Percentiles rank a stretch among this genome's conserved stretches.
Evolutionary conservation across 2,113 vertebrate genomes (phyloP).

Genomic region (Epinephelus cyanopodus): DNA sequence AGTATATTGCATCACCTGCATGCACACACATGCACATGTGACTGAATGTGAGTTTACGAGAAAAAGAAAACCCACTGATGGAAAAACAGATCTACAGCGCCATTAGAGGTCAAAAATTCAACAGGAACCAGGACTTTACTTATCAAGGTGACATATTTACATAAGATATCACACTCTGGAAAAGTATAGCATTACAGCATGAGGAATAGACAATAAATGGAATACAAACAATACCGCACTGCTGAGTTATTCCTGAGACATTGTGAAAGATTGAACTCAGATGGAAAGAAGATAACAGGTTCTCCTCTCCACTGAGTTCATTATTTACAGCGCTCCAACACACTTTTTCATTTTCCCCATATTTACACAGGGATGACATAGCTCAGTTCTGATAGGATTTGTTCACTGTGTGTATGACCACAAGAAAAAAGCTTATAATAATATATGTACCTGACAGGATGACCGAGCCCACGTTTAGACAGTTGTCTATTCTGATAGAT

Average conservation of each 20-base stretch:
- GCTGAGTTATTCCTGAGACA: background rate
- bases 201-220: too few relatives aligned
- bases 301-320: background rate
- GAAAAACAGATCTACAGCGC: too few relatives aligned
- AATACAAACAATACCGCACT: background rate
- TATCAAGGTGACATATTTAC: background rate
- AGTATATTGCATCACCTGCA: too few relatives aligned
- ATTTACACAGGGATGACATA: slow-evolving; percentile 1
- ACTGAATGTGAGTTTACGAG: too few relatives aligned
- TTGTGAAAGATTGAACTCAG: background rate
- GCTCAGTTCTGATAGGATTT: slow-evolving; percentile 5
- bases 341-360: slow-evolving; percentile 2
- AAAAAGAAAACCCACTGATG: too few relatives aligned
- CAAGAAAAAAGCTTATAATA: too few relatives aligned
- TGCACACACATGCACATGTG: too few relatives aligned
- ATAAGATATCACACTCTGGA: background rate
- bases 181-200: background rate
- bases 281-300: background rate
- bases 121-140: too few relatives aligned
- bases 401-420: background rate
- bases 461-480: too few relatives aligned
- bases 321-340: background rate
- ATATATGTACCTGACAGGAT: too few relatives aligned
- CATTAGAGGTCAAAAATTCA: too few relatives aligned
- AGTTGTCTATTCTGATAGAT: too few relatives aligned